Evolutionary conservation across 2,113 vertebrate species (phyloP).

Genomic region (Cavia aperea): DNA sequence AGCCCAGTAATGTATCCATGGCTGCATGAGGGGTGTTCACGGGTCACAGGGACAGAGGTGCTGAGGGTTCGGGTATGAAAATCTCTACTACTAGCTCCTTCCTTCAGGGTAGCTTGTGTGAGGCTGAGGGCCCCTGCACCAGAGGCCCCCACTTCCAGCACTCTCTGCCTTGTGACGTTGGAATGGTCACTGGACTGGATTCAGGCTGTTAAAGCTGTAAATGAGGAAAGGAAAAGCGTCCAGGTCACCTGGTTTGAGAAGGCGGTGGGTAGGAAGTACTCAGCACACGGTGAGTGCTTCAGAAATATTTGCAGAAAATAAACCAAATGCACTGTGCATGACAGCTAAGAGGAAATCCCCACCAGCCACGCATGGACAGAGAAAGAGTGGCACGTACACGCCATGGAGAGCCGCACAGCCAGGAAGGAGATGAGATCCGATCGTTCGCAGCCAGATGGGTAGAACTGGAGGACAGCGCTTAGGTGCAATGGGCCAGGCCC

Average conservation of each 20-base stretch:
- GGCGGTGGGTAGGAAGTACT: neutral
- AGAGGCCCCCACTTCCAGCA: neutral
- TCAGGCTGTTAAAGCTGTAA: no score
- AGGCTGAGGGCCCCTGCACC: fast-evolving
- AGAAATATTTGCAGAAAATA: neutral
- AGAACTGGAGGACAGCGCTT: neutral
- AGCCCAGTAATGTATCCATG: neutral
- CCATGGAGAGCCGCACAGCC: no score
- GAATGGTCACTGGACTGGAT: no score
- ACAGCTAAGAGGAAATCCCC: fast-evolving
- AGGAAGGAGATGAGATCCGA: no score
- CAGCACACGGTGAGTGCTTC: neutral
- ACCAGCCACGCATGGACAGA: neutral
- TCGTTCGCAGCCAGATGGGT: neutral
- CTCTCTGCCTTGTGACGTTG: no score
- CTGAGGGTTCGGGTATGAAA: neutral
- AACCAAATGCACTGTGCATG: neutral
- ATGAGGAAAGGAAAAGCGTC: fast-evolving
- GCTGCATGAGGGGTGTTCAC: neutral
- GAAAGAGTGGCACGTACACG: neutral
- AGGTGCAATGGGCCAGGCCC: neutral
- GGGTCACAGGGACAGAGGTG: no score
- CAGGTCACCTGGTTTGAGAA: neutral
- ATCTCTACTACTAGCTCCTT: fast-evolving
- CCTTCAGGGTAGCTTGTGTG: fast-evolving